These are phyloP conservation scores for Margaritifera margaritifera DNA, from an alignment of 2,888 invertebrate species.

Conservation along the genomic window DNA sequence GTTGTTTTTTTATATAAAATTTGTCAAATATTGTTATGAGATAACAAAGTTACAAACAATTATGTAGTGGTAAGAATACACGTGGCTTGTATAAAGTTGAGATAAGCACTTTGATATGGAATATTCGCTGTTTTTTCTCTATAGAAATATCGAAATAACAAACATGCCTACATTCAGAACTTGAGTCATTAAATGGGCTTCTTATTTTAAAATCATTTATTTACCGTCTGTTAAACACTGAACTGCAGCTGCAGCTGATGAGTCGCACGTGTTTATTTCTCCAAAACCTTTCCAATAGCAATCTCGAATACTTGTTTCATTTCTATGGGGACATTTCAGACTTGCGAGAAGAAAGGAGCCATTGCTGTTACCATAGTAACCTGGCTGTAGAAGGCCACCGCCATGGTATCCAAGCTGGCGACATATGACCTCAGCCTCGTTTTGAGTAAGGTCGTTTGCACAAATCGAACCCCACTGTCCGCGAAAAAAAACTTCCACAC, in stretches of 20 bases:
- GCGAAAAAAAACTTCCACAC: conserved; percentile 47
- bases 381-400: conserved; percentile 31
- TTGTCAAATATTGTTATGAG: no score
- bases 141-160: no score
- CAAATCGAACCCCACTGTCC: conserved; percentile 82
- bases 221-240: conserved; percentile 38
- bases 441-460: conserved; percentile 81
- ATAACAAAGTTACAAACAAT: no score
- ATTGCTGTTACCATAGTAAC: conserved; percentile 15
- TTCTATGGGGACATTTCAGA: neutral
- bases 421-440: conserved; percentile 80
- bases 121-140: no score
- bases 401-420: conserved; percentile 78
- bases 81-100: no score
- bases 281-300: conserved; percentile 36
- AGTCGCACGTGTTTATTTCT: conserved; percentile 16
- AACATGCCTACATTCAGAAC: no score
- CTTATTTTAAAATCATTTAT: neutral
- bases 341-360: neutral
- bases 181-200: no score
- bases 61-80: no score
- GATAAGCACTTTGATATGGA: no score
- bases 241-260: conserved; percentile 30
- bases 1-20: no score
- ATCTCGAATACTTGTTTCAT: conserved; percentile 19